Conservation (phyloP, 2,113 vertebrate species). For the Perognathus longimembris region DNA sequence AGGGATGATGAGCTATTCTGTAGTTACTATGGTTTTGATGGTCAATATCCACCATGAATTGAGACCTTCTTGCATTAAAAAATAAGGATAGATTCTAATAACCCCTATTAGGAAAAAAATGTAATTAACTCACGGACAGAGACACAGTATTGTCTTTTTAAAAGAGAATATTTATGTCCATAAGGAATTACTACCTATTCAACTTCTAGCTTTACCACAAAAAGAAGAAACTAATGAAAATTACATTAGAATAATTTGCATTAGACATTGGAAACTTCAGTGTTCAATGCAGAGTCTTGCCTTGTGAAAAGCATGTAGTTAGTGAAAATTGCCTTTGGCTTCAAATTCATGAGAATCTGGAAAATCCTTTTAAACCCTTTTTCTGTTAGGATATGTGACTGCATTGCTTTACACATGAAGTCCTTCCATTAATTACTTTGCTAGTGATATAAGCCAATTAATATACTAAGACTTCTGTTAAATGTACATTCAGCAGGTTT, state of each 20-base stretch:
- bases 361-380: conserved; percentile 30
- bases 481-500: neutral
- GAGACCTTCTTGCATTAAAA: neutral
- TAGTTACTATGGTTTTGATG: conserved; percentile 9
- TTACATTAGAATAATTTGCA: neutral
- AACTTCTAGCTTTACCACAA: conserved; percentile 9
- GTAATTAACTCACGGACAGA: conserved; percentile 48
- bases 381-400: conserved; percentile 7
- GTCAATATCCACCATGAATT: conserved; percentile 40
- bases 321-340: conserved; percentile 16
- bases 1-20: neutral
- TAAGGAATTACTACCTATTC: conserved; percentile 48
- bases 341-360: conserved; percentile 32
- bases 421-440: conserved; percentile 50
- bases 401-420: conserved; percentile 11
- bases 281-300: conserved; percentile 32
- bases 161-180: conserved; percentile 34
- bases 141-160: conserved; percentile 19
- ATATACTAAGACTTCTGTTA: conserved; percentile 24
- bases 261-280: neutral
- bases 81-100: conserved; percentile 28
- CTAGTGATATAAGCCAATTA: conserved; percentile 27
- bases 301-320: conserved; percentile 44
- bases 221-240: conserved; percentile 26
- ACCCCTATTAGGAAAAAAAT: neutral